Evolutionary conservation across 2,888 invertebrate genomes (phyloP).

Genomic region (Stenichneumon culpator): DNA sequence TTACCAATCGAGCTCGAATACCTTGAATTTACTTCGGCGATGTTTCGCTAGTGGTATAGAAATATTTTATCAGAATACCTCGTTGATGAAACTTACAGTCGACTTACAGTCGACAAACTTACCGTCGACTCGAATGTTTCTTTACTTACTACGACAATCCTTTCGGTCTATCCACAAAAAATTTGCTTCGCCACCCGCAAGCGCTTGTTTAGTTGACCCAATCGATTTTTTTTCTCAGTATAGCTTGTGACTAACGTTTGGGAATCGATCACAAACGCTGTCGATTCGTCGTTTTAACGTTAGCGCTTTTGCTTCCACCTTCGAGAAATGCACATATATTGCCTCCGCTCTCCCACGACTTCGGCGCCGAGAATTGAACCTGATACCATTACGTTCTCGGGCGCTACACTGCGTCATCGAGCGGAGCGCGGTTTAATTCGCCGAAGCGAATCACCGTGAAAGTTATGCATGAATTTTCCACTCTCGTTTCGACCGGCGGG

Average conservation of each 20-base stretch:
- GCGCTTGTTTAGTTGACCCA: too few species aligned
- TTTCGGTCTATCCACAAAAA: too few species aligned
- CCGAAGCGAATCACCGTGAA: slow-evolving; percentile 73
- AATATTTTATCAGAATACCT: too few species aligned
- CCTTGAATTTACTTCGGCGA: neutral
- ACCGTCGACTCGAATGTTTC: too few species aligned
- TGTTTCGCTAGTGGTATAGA: neutral
- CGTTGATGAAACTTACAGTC: too few species aligned
- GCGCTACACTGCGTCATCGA: slow-evolving; percentile 14
- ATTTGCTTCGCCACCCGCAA: too few species aligned
- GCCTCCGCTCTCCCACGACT: neutral
- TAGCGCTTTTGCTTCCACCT: neutral
- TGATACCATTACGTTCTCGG: neutral
- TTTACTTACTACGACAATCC: too few species aligned
- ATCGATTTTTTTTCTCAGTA: neutral
- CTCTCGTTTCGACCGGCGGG: slow-evolving; percentile 53
- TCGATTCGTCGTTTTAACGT: neutral
- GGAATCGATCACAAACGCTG: neutral
- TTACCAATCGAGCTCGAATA: neutral
- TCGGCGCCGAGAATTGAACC: slow-evolving; percentile 23
- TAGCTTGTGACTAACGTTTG: neutral
- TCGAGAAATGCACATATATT: neutral
- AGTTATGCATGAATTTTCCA: slow-evolving; percentile 78
- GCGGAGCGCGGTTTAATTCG: slow-evolving; percentile 60
- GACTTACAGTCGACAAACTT: too few species aligned